Percentiles rank a stretch among this genome's conserved stretches.
Conservation (phyloP, 2,797 vertebrate species). For the Falco peregrinus region DNA sequence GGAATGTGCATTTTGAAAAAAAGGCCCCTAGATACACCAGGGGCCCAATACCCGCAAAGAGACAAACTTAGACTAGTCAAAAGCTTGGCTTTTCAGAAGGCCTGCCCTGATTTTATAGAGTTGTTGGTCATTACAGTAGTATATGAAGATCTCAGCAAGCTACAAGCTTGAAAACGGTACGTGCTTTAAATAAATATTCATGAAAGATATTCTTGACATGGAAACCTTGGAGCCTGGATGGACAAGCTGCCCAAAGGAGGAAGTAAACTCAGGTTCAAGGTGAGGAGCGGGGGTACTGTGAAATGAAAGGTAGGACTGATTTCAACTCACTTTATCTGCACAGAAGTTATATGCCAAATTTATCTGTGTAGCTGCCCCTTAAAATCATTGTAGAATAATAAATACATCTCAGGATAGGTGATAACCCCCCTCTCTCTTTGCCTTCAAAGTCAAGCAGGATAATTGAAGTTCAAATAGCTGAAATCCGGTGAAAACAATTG, state of each 20-base stretch:
- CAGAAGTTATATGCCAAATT: not conserved
- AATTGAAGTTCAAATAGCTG: not conserved
- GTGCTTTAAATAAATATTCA: not conserved
- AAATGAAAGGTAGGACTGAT: not conserved
- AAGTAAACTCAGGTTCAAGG: not conserved
- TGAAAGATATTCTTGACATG: not conserved
- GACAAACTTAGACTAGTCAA: not conserved
- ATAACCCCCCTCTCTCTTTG: rapidly evolving
- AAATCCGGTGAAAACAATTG: not conserved
- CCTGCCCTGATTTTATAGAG: not conserved
- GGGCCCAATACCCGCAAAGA: not conserved
- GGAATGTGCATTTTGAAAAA: not conserved
- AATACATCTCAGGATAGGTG: not conserved
- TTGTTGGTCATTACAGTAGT: not conserved
- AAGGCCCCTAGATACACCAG: not conserved
- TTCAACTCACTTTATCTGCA: not conserved
- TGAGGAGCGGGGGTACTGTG: not conserved
- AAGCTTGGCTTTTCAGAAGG: not conserved
- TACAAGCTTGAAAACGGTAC: not conserved
- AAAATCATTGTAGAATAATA: not conserved
- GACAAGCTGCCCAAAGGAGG: not conserved
- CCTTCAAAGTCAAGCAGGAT: not conserved
- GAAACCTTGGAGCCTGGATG: not conserved
- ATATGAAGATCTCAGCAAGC: not conserved
- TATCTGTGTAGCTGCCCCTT: not conserved